These are phyloP conservation scores for Neosilurus hyrtlii DNA, from an alignment of 2,797 vertebrate genomes.

Conservation along the genomic window DNA sequence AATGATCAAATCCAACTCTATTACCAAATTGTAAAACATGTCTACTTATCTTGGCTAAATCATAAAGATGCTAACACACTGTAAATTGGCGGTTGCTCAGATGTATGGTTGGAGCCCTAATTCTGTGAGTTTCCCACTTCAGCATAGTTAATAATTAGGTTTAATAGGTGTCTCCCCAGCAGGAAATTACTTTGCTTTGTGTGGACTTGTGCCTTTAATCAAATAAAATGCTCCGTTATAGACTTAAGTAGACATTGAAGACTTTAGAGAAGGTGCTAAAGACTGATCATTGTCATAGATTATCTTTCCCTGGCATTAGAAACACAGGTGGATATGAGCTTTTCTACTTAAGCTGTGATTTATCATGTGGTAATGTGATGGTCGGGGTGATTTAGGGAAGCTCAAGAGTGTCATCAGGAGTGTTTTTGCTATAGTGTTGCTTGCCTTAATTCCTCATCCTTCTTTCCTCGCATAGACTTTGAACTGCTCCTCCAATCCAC, in stretches of 20 bases:
- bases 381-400: constrained; percentile 8
- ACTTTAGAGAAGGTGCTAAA: neutral
- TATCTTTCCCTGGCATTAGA: neutral
- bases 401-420: constrained; percentile 6
- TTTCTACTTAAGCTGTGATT: constrained; percentile 18
- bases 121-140: neutral
- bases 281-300: neutral
- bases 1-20: constrained; percentile 19
- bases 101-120: neutral
- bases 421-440: neutral
- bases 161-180: neutral
- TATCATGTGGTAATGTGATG: constrained; percentile 1
- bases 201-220: neutral
- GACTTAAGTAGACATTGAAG: neutral
- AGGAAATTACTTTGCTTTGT: neutral
- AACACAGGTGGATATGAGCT: constrained; percentile 11
- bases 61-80: neutral
- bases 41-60: constrained; percentile 10
- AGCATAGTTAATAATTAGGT: neutral
- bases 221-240: neutral
- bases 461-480: neutral
- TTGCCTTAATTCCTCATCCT: constrained; percentile 16
- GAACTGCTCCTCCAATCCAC: neutral
- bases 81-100: neutral
- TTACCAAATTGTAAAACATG: constrained; percentile 4